Base-by-base conservation (phyloP, 1,140 invertebrate genomes). In the Ips typographus region DNA sequence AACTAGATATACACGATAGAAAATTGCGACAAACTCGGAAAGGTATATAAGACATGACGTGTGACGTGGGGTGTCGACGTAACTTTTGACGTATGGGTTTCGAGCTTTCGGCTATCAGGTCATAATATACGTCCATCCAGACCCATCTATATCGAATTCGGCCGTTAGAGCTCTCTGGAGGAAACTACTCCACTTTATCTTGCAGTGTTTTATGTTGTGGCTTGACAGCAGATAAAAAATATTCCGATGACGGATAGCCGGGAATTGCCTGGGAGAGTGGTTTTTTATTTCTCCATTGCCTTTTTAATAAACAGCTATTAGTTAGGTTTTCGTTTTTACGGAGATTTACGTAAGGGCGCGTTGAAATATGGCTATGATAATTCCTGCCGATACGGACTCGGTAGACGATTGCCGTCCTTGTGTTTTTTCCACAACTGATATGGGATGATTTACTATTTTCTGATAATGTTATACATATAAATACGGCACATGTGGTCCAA, bases 251-350 rank as follows among this genome's bases (percentile, higher is more conserved):
- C 75, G 71, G 74, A 77, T 77, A 66, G 73, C 71, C 72, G 58
- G 41, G 70, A 67, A 77, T 73, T 71, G 74, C 72, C 71, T 65
- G 72, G 71, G 71, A 74, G 74, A 71, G 65, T 68, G 60, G 43
- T 76, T 76, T 76, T 76, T 74, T 73, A 72, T 75, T 74, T 71
- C 67, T 74, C 70, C 41, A 73, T 66, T 75, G 71, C 75, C 72
- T 77, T 75, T 77, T 75, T 74, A 77, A 75, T 77, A 74, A 77
- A 77, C 71, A 77, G 73, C 74, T 75, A 77, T 77, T 77, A 77
- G 74, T 76, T 74, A 74, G 59, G 64, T 71, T 76, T 72, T 74
- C 43, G 55, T 62, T 58, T 72, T 71, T 74, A 66, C 69, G 36
- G 41, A 65, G 70, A 71, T 73, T 64, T 37, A 68, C 56, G 40